Evolutionary conservation across 2,113 vertebrate species (phyloP).

Genomic region (Etia nguti): DNA sequence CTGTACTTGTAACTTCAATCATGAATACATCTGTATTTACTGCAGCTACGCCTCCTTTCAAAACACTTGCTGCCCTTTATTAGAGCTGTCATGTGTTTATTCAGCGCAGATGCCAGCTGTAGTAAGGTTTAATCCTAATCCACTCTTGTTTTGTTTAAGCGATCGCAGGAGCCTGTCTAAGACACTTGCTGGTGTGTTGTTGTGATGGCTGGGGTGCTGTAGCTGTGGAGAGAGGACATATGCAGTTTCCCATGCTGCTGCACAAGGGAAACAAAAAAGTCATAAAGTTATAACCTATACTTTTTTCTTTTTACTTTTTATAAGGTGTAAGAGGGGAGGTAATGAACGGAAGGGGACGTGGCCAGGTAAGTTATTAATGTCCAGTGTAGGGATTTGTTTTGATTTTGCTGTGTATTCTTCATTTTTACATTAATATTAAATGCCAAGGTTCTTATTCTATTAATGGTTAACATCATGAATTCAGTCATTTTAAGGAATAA

Average conservation of each 20-base stretch:
- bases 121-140: conserved; percentile 73
- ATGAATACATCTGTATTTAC: neutral
- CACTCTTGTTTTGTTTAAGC: conserved; percentile 61
- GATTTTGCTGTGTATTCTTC: neutral
- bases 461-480: neutral
- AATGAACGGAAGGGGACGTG: conserved; percentile 1
- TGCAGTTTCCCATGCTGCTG: neutral
- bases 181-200: neutral
- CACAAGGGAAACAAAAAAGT: neutral
- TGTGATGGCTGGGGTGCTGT: neutral
- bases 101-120: conserved; percentile 21
- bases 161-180: conserved; percentile 32
- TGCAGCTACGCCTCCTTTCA: neutral
- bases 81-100: conserved; percentile 51
- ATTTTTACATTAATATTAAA: neutral
- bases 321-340: neutral
- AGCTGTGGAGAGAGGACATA: neutral
- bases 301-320: neutral
- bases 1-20: neutral
- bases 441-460: neutral
- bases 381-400: neutral
- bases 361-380: conserved; percentile 36
- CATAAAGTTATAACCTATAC: neutral
- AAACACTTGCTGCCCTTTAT: conserved; percentile 52
- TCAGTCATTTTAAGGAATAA: neutral